Evolutionary conservation across 2,888 invertebrate species (phyloP).

Genomic region (Conomelus anceps): DNA sequence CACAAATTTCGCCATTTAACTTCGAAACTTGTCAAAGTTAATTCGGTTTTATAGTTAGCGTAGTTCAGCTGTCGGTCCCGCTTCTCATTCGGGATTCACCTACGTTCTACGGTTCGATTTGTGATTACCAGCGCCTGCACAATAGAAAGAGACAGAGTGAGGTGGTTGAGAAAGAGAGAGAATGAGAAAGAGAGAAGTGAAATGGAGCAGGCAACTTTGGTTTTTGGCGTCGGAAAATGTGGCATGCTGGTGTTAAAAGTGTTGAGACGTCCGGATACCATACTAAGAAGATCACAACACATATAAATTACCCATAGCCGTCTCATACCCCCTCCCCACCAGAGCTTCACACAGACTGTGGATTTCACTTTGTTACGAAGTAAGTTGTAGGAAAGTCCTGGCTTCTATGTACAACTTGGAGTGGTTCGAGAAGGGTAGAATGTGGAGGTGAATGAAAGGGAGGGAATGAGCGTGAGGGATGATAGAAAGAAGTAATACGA

Average conservation of each 20-base stretch:
- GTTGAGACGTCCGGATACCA: neutral
- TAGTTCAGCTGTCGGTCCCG: neutral
- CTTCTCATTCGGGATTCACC: neutral
- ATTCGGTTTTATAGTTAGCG: neutral
- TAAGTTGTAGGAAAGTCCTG: conserved; percentile 2
- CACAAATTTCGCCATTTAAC: neutral
- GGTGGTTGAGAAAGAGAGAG: neutral
- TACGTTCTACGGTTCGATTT: neutral
- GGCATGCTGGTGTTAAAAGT: neutral
- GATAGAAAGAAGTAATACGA: neutral
- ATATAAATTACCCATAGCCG: neutral
- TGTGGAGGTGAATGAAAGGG: no score
- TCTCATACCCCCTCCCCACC: neutral
- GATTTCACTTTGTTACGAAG: conserved; percentile 7
- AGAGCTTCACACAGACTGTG: neutral
- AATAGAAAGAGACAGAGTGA: neutral
- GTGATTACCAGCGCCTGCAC: neutral
- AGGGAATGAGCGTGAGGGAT: neutral
- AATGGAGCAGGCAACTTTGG: neutral
- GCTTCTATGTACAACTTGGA: neutral
- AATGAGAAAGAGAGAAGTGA: neutral
- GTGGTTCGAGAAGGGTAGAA: no score
- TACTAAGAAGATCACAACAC: conserved; percentile 13
- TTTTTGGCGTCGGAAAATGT: neutral
- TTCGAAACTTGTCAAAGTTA: neutral